Evolutionary conservation across 1,140 invertebrate species (phyloP).

Genomic region (Diorhabda elongata): DNA sequence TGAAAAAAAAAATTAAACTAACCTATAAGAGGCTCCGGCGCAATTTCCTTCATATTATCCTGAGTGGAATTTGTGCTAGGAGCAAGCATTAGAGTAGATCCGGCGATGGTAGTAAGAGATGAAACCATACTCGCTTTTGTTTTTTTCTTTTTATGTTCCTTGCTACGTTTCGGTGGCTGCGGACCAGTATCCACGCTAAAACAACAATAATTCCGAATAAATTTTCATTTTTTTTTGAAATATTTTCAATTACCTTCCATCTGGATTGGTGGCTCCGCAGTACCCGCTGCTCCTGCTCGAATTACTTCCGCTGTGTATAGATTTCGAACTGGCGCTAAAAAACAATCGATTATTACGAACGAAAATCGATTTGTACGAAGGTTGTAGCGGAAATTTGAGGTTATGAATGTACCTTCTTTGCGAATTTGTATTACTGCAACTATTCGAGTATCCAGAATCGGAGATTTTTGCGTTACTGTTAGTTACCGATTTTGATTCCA

Average conservation of each 20-base stretch:
- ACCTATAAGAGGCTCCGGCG: background rate
- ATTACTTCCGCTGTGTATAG: slow-evolving; percentile 67
- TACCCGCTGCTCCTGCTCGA: slow-evolving; percentile 76
- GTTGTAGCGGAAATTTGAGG: slow-evolving; percentile 4
- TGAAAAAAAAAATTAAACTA: background rate
- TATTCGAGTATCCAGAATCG: slow-evolving; percentile 74
- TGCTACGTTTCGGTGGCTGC: slow-evolving; percentile 48
- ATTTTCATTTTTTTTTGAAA: background rate
- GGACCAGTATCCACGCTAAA: slow-evolving; percentile 37
- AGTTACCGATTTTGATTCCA: slow-evolving; percentile 50
- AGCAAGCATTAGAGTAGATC: background rate
- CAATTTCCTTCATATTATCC: background rate
- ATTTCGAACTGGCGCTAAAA: slow-evolving; percentile 71
- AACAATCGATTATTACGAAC: slow-evolving; percentile 26
- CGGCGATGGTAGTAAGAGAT: background rate
- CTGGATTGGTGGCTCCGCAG: slow-evolving; percentile 55
- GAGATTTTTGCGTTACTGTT: slow-evolving; percentile 62
- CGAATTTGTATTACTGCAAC: slow-evolving; percentile 71
- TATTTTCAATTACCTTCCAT: slow-evolving; percentile 33
- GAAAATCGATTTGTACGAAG: background rate
- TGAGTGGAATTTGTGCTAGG: background rate
- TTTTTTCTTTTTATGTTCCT: slow-evolving; percentile 55
- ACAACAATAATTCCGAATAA: background rate
- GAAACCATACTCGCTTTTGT: slow-evolving; percentile 30
- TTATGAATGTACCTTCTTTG: slow-evolving; percentile 59